Base-by-base conservation (phyloP, 2,888 invertebrate species). In the Oscheius sp. region DNA sequence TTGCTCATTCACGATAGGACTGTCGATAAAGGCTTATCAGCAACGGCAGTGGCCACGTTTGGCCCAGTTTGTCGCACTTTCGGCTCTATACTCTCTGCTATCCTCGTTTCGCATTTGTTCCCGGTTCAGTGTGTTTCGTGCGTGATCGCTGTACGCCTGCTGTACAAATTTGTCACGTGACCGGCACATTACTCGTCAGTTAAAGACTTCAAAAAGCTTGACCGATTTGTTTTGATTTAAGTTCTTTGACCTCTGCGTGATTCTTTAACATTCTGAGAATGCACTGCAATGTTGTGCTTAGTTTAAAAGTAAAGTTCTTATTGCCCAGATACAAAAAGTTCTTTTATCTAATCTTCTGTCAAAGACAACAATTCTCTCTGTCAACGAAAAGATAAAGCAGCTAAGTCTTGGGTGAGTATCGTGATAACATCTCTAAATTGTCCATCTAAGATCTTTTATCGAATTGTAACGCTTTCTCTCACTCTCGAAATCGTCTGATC, bases 1-100 rank as follows among this genome's bases (percentile, higher is more conserved):
- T 65, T 65, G 65, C 53, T 68, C 68, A 68, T 55, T 68, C 42
- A 11, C 33, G 68, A 68, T 68, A 68, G 55, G 68, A n/a, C 68
- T 33, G 33, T 68, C 53, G 68, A 68, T 68, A 68, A 68, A 37
- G 21, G 35, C 55, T 63, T 68, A 68, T 68, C 68, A 55, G 35
- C 33, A 32, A 32, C 32, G 47, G 47, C 29, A 66, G n/a, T 68
- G 68, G 33, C 68, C 68, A 68, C 68, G 68, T 68, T 10, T 51
- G 53, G 37, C 51, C 55, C 11, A 37, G 21, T 51, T 32, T 32
- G 42, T 21, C 51, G 55, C 51, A 53, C 68, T 55, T 53, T 51
- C 35, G 9, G 32, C 35, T 68, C 53, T 50, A 33, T 55, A 32
- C 48, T 63, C 63, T n/a, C 21, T 48, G 7, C 42, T 42, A 42